Conservation (phyloP, 2,797 vertebrate species). For the Acipenser oxyrinchus region DNA sequence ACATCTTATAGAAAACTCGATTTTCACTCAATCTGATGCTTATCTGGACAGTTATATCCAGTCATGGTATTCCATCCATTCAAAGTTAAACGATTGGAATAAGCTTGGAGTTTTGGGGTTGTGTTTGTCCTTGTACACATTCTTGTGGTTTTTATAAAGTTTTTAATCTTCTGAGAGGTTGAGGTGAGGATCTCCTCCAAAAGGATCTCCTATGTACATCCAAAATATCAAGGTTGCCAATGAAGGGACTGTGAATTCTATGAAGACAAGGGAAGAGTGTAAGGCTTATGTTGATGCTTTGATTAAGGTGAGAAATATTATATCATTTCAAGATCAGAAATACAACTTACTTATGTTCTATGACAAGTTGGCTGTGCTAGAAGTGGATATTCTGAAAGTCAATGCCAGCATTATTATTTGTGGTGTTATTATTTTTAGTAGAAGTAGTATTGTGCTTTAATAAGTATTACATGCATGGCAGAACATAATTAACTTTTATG, state of each 20-base stretch:
- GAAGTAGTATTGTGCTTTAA: too few relatives aligned
- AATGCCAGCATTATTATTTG: too few relatives aligned
- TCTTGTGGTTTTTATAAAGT: not conserved
- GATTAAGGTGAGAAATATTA: conserved; percentile 53
- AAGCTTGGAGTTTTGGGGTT: not conserved
- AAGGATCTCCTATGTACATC: conserved; percentile 55
- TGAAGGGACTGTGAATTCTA: conserved; percentile 41
- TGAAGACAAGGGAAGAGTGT: conserved; percentile 46
- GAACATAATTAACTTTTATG: too few relatives aligned
- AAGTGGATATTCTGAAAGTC: too few relatives aligned
- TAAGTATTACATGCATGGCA: too few relatives aligned
- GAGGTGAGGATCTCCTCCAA: conserved; percentile 13
- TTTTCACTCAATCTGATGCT: conserved; percentile 5
- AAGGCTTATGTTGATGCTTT: conserved; percentile 58
- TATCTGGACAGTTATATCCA: conserved; percentile 12
- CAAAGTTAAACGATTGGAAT: conserved; percentile 31
- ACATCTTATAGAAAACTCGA: conserved; percentile 1
- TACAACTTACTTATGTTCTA: too few relatives aligned
- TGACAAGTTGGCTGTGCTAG: too few relatives aligned
- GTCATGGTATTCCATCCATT: conserved; percentile 22
- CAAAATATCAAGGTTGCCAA: conserved; percentile 62
- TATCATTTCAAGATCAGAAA: too few relatives aligned
- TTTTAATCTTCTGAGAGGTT: not conserved
- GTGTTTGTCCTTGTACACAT: conserved; percentile 14
- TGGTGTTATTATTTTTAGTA: too few relatives aligned